Evolutionary conservation across 53 echinoderm and acorn worm species (phyloP).

Genomic region (Temnopleurus reevesii): DNA sequence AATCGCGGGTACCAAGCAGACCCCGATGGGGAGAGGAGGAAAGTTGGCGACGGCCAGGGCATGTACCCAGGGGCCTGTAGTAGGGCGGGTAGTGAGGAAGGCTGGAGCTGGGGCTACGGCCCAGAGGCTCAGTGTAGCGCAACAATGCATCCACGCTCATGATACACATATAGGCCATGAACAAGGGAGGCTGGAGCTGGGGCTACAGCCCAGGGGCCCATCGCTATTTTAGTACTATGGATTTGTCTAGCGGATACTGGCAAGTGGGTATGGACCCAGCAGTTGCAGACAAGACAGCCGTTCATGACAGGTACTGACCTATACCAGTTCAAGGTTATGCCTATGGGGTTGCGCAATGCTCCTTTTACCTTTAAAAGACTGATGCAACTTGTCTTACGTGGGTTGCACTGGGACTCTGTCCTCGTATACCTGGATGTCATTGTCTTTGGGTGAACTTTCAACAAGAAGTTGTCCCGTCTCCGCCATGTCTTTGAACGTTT

Average conservation of each 20-base stretch:
- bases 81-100: too few species aligned
- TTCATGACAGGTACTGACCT: slow-evolving; percentile 67
- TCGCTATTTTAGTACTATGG: slow-evolving; percentile 69
- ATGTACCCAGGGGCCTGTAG: too few species aligned
- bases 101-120: too few species aligned
- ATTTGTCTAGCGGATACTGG: slow-evolving; percentile 80
- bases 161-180: too few species aligned
- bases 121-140: too few species aligned
- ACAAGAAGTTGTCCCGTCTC: slow-evolving; percentile 59
- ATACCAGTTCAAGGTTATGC: slow-evolving; percentile 80
- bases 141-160: too few species aligned
- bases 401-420: slow-evolving; percentile 60
- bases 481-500: slow-evolving; percentile 58
- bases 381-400: slow-evolving; percentile 67
- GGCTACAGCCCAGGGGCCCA: too few species aligned
- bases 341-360: slow-evolving; percentile 75
- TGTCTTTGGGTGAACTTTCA: slow-evolving; percentile 62
- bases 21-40: too few species aligned
- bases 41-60: too few species aligned
- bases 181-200: too few species aligned
- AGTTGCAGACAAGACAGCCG: slow-evolving; percentile 68
- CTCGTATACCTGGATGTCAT: slow-evolving; percentile 74
- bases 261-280: slow-evolving; percentile 65
- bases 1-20: too few species aligned
- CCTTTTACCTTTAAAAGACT: slow-evolving; percentile 70